Base-by-base conservation (phyloP, 2,797 vertebrate species). In the Rhinella marina region DNA sequence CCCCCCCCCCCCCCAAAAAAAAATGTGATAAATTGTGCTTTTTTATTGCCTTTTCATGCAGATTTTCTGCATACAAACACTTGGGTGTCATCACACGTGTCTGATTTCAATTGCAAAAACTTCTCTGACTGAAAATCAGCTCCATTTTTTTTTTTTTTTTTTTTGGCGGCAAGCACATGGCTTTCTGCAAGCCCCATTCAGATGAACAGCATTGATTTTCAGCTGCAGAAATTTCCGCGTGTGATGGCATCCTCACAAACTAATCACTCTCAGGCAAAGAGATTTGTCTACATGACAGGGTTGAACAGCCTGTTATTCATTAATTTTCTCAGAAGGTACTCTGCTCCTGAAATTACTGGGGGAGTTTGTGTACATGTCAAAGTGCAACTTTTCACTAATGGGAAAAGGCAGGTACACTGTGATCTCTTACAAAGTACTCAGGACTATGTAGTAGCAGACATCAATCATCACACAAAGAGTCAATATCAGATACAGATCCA, bases 311-410 rank as follows among this genome's bases (percentile, higher is more conserved):
- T 70, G 84, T 89, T 89, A 89, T 77, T 82, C 88, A 89, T 89
- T 89, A 86, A 89, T 85, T 50, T 76, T 29, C 50, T 48, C 48
- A 29, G 57, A 50, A 82, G 75, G 83, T 64, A 76, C 83, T 54
- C 27, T 87, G 48, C 57, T 82, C 81, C 64, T 48, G 27, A 56
- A 73, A 84, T 88, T 88, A 61, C 78, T 66, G 68, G 68, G 27
- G 16, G 68, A 81, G 68, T 62, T 73, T 85, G 57, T 88, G 77
- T 85, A 85, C 78, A 75, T 64, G 68, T 59, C 78, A 89, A 89
- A 89, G 84, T 89, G 25, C 83, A 88, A 73, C 13, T 72, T 21
- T 13, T 56, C 56, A 32, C 29, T 21, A 81, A 32, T 25, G 16
- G 19, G 14, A 19, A 32, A 61, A 23, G 10, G 77, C 3, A 56